Percentiles rank a stretch among this genome's conserved stretches.
Conservation (phyloP, 1,140 invertebrate genomes). For the Drosophila santomea region DNA sequence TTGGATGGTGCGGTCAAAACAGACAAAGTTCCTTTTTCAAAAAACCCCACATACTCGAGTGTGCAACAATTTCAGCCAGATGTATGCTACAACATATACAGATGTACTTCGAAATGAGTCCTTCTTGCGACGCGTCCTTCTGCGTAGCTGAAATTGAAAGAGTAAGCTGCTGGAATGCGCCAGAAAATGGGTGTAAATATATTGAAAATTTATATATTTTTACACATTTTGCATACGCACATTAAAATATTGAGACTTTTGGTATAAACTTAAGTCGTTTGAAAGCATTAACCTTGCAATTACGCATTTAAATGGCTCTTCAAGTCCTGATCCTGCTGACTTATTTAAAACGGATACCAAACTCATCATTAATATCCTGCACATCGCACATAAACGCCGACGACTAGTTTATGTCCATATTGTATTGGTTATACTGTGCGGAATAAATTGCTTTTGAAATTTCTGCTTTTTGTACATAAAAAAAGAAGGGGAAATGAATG, state of each 20-base stretch:
- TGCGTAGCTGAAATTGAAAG: background rate
- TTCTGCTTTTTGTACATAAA: slow-evolving; percentile 45
- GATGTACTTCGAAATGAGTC: background rate
- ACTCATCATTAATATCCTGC: slow-evolving; percentile 34
- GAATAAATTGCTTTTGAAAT: slow-evolving; percentile 62
- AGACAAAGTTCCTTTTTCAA: slow-evolving; percentile 27
- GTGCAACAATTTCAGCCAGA: slow-evolving; percentile 9
- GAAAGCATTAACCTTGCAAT: background rate
- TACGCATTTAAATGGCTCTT: slow-evolving; percentile 5
- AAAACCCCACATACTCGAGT: slow-evolving; percentile 1
- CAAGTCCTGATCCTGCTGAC: background rate
- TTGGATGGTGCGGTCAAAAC: slow-evolving; percentile 36
- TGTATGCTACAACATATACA: background rate
- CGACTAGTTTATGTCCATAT: slow-evolving; percentile 53
- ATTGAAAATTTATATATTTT: background rate
- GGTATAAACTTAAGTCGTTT: background rate
- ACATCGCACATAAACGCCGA: slow-evolving; percentile 34
- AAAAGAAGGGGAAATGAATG: slow-evolving; percentile 19
- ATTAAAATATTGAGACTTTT: background rate
- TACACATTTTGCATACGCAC: too few species aligned
- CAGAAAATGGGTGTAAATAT: background rate
- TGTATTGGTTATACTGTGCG: slow-evolving; percentile 35
- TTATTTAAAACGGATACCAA: slow-evolving; percentile 19
- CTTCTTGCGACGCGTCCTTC: background rate
- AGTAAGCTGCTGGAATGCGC: background rate